Evolutionary conservation across 2,113 vertebrate species (phyloP), one percentile per base, ranked within the genome.

Genomic region (Talpa occidentalis): DNA sequence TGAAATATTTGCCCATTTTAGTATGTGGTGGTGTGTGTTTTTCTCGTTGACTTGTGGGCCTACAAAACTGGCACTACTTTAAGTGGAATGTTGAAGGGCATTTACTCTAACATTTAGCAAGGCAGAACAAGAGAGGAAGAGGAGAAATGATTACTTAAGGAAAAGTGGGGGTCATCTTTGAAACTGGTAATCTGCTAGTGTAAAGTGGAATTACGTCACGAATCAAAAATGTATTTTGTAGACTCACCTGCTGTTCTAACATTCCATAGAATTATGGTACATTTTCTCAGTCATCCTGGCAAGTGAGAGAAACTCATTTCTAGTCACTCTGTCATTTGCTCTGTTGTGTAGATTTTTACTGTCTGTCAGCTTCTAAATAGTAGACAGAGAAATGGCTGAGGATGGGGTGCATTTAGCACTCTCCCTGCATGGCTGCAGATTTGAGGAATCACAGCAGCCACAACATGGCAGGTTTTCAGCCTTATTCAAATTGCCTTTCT

Each of bases 251-350:
- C 64, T 94, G 19, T 35, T 64, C 14, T 66, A 60, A 26, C 42
- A 35, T 94, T 81, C 79, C 10, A 59, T 59, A n/a, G 30, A 92
- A 72, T 76, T 93, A 72, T 81, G 47, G 40, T 87, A 9, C 26
- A 54, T 92, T 92, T 94, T 94, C 62, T 88, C 70, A 91, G 73
- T 92, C 64, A 59, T 90, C 8, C 78, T 88, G n/a, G 72, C n/a
- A 96, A 60, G 73, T 74, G 32, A 88, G 56, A 92, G 42, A 84
- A 94, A 69, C 17, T 73, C 77, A 90, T 62, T 52, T 91, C 87
- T 73, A 88, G 60, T 44, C 59, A 66, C 8, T 77, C 40, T 95
- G 28, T 84, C 72, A 90, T 80, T 95, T 90, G 40, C 42, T 90
- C n/a, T 60, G 11, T 81, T 80, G 14, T 87, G 4, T 73, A 80